Base-by-base conservation (phyloP, 2,797 vertebrate species). In the Corythornis leucogaster region DNA sequence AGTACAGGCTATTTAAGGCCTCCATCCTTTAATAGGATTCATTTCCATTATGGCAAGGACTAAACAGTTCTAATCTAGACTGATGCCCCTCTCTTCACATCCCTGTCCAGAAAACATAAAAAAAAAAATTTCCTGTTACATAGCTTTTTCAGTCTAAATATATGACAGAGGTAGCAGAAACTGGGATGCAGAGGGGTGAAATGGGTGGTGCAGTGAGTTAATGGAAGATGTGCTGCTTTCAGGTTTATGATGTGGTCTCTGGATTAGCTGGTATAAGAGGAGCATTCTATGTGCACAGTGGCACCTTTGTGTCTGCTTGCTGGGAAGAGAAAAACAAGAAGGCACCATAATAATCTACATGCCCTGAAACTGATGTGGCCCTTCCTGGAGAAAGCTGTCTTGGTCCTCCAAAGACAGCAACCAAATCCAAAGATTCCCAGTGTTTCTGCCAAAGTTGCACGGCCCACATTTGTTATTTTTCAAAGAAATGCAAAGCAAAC, bases 11-110 rank as follows among this genome's bases (percentile, higher is more conserved):
- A 92, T 94, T 93, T 90, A 90, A 95, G 95, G 90, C 79, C 90
- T 85, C 66, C 82, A 83, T 93, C 86, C 66, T 90, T 85, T 94
- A 93, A 92, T 79, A 63, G 86, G 86, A 93, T 94, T 93, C 77
- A 89, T 94, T 95, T 94, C 76, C 92, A 90, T 94, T 87, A 93
- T 76, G 84, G 88, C 43, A 78, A 74, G 53, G 48, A 82, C 79
- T 90, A 59, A 90, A 84, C 3, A 1, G 51, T 55, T 94, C 90
- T 87, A 70, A 89, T 93, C 76, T 70, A 92, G 67, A 79, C 67
- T 53, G 62, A 57, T 78, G 76, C 13, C 38, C 25, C 24, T 76
- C 58, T 83, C 59, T 87, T 62, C 8, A 1, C 21, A 57, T 66
- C 30, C 28, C 12, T 25, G 22, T 68, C 55, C 58, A 93, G 93